Evolutionary conservation across 1,140 invertebrate genomes (phyloP).

Genomic region (Solenopsis fugax): DNA sequence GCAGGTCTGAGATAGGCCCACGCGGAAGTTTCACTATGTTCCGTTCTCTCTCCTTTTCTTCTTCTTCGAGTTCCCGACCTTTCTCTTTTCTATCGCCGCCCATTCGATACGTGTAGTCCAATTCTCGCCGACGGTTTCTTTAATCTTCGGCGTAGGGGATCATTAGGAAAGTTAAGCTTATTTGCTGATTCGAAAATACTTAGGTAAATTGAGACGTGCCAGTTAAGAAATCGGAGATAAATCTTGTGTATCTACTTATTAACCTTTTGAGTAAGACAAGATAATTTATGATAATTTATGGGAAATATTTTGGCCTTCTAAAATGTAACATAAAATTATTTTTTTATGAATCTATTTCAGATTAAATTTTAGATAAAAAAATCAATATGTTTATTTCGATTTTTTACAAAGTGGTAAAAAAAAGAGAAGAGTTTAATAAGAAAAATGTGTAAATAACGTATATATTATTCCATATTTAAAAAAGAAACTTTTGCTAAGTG

Average conservation of each 20-base stretch:
- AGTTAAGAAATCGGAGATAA: constrained; percentile 35
- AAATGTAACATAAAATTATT: neutral
- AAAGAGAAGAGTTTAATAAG: neutral
- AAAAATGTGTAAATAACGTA: neutral
- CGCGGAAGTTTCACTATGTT: constrained; percentile 77
- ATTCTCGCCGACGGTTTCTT: constrained; percentile 63
- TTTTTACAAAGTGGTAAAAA: neutral
- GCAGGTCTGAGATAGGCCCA: constrained; percentile 72
- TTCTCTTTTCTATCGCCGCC: constrained; percentile 66
- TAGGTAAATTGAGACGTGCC: constrained; percentile 42
- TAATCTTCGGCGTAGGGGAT: constrained; percentile 59
- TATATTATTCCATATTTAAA: neutral
- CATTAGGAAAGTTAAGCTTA: neutral
- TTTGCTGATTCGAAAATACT: constrained; percentile 12
- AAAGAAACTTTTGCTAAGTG: constrained; percentile 5
- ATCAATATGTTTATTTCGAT: constrained; percentile 19
- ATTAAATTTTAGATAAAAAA: neutral
- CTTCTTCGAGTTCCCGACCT: neutral
- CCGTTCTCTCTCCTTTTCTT: constrained; percentile 50
- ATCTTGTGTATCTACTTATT: constrained; percentile 25
- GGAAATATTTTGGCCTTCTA: neutral
- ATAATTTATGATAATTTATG: constrained; percentile 25
- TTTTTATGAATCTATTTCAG: neutral
- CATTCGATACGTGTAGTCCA: constrained; percentile 67
- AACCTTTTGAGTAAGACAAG: neutral